These are phyloP conservation scores for Actenoides lindsayi DNA, from an alignment of 2,113 vertebrate genomes.

Conservation along the genomic window DNA sequence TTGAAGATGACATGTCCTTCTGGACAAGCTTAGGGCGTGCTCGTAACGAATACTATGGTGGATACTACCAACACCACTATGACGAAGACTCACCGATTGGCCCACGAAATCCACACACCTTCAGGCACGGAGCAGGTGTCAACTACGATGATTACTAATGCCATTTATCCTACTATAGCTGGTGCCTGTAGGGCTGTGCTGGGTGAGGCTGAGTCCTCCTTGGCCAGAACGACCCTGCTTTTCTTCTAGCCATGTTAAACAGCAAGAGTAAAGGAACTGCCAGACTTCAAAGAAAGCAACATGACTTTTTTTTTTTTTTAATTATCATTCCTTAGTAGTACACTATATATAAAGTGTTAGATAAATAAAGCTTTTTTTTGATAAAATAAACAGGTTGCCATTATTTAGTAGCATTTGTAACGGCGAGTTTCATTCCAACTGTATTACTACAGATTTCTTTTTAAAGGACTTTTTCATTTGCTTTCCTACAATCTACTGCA, in stretches of 20 bases:
- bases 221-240: neutral
- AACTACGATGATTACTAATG: constrained; percentile 92
- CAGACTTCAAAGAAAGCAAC: neutral
- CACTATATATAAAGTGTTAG: neutral
- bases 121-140: constrained; percentile 87
- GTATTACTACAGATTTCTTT: neutral
- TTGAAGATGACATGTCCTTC: constrained; percentile 89
- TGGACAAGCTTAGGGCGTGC: constrained; percentile 85
- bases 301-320: neutral
- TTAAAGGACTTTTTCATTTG: neutral
- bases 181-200: neutral
- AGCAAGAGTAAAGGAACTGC: neutral
- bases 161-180: fast-evolving
- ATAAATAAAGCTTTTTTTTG: constrained; percentile 67
- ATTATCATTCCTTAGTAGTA: constrained; percentile 16
- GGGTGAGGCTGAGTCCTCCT: neutral
- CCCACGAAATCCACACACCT: constrained; percentile 73
- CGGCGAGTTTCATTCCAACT: neutral
- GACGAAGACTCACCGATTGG: constrained; percentile 89
- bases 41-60: constrained; percentile 81
- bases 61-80: constrained; percentile 87
- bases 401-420: neutral
- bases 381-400: neutral
- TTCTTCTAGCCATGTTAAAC: neutral
- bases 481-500: neutral